A percentile compares a stretch with the other conserved stretches of the same genome.
phyloP scores from a whole-genome alignment of 2,888 invertebrate genomes.

The Tipula helvola region DNA sequence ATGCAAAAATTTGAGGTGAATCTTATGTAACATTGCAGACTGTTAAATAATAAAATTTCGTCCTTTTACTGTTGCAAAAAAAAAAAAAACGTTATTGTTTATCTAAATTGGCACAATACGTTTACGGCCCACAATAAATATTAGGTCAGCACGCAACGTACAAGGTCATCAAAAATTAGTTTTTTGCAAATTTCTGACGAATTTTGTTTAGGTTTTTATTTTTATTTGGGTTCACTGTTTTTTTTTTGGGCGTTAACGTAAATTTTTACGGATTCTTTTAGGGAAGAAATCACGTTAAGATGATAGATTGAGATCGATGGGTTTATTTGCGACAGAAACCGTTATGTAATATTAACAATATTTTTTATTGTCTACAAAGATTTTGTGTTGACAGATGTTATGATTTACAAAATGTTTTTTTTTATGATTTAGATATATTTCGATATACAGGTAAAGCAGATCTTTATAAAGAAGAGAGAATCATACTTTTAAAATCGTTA shows the following conservation, averaged over 20 bases:
- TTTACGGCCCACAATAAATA: too few relatives aligned
- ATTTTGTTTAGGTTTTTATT: neutral
- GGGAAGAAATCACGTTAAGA: neutral
- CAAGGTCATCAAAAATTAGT: neutral
- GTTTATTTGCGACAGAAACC: neutral
- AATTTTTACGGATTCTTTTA: neutral
- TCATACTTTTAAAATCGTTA: too few relatives aligned
- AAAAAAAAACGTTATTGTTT: neutral
- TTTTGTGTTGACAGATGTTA: neutral
- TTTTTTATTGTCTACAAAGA: neutral
- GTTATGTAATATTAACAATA: neutral
- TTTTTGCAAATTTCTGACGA: neutral
- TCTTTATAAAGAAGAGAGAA: too few relatives aligned
- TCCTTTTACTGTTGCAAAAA: neutral
- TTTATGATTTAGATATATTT: too few relatives aligned
- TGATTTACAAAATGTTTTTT: too few relatives aligned
- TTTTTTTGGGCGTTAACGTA: neutral
- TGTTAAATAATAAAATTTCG: neutral
- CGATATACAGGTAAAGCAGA: too few relatives aligned
- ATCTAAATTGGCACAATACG: neutral
- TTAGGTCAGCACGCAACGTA: neutral
- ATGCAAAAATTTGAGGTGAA: neutral
- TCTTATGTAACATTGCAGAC: neutral
- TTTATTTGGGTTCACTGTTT: neutral
- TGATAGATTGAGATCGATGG: neutral